Evolutionary conservation across 2,113 vertebrate genomes (phyloP).

Genomic region (Parus major): DNA sequence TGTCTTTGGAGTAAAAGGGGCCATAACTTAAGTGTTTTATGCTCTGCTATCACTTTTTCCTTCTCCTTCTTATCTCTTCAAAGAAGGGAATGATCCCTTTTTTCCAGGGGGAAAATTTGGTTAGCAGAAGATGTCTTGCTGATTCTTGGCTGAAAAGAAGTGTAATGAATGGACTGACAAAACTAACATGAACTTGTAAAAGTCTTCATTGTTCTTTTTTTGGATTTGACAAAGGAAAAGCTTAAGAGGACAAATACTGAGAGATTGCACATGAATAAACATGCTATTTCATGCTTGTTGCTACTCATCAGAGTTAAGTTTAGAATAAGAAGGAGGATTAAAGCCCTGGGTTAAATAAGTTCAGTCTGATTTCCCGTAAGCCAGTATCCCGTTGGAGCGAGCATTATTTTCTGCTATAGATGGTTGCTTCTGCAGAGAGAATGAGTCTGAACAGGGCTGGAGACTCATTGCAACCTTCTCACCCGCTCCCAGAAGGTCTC

Average conservation of each 20-base stretch:
- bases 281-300: not conserved
- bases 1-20: not conserved
- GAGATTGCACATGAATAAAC: not conserved
- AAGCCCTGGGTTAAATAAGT: not conserved
- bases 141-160: not conserved
- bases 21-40: not conserved
- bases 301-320: not conserved
- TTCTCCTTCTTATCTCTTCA: not conserved
- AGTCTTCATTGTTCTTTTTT: not conserved
- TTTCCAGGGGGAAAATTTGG: not conserved
- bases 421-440: not conserved
- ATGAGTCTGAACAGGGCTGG: not conserved
- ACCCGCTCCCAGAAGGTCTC: not conserved
- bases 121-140: not conserved
- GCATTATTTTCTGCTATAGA: not conserved
- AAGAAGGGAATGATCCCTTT: not conserved
- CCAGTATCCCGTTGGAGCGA: not conserved
- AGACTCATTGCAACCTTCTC: not conserved
- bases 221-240: not conserved
- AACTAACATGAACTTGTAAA: not conserved
- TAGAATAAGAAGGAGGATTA: not conserved
- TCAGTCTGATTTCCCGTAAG: not conserved
- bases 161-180: not conserved
- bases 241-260: not conserved
- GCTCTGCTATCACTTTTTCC: not conserved